Evolutionary conservation across 2,797 vertebrate species (phyloP), one percentile per base, ranked within the genome.

Genomic region (Staurois parvus): DNA sequence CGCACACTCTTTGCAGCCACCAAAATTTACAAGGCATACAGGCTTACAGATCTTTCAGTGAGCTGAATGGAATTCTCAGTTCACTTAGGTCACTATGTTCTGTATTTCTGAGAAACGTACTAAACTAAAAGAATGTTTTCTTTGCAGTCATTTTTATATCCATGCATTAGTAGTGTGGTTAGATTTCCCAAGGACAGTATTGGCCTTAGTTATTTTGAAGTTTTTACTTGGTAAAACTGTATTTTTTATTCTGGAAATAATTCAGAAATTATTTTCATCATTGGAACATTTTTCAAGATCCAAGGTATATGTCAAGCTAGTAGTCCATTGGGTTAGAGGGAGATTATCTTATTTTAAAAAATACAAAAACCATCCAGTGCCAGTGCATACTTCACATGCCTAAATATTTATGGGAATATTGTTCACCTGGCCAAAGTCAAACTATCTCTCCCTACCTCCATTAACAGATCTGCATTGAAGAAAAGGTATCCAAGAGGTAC

Each of bases 71-170:
- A 40, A 48, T 45, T 68, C n/a, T 68, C 19, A 11, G 15, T 68
- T 13, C 40, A 66, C 34, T 45, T 45, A 24, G 76, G 26, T 68
- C 76, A 68, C 10, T 26, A 6, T 21, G n/a, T 19, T 21, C 62
- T 30, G 17, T 30, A 15, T 17, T 68, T 79, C 62, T 42, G 4
- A 79, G 4, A 68, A 68, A 30, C 26, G 0, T 11, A 78, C 26
- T n/a, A 64, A 40, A 29, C 17, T 40, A 24, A 40, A 66, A n/a
- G n/a, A 42, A 79, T 19, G 48, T 68, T 79, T 79, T 48, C 26
- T 45, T 79, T 68, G 0, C 28, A 30, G 64, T 24, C 40, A 68
- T 48, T 42, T 29, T 68, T 12, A 7, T 48, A n/a, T 45, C 19
- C n/a, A 6, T 40, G 7, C 26, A 21, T 2, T 45, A 42, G 9